Conservation (phyloP, 2,888 invertebrate species). For the Carabus problematicus region DNA sequence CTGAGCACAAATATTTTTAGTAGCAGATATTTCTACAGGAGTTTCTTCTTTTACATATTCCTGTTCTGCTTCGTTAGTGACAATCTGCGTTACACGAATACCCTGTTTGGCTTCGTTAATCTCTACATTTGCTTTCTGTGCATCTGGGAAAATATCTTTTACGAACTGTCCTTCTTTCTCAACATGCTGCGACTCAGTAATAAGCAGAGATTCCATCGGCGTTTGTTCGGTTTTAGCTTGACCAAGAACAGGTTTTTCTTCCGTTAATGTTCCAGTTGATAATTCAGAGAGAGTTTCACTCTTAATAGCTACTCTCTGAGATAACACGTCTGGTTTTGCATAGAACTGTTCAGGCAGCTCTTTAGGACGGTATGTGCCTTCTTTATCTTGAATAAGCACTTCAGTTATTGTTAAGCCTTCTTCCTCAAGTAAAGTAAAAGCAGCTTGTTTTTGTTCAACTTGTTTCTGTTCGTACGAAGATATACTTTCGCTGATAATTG, state of each 20-base stretch:
- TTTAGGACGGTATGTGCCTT: constrained; percentile 57
- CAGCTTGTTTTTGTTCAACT: constrained; percentile 59
- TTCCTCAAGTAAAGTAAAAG: constrained; percentile 56
- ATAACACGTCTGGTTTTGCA: constrained; percentile 59
- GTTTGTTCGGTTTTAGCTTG: constrained; percentile 61
- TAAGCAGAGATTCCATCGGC: constrained; percentile 63
- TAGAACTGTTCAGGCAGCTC: constrained; percentile 56
- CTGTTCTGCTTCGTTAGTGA: constrained; percentile 60
- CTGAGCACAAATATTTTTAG: constrained; percentile 58
- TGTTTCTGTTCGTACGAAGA: constrained; percentile 56
- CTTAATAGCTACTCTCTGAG: constrained; percentile 61
- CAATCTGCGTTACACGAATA: constrained; percentile 58
- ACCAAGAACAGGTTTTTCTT: constrained; percentile 55
- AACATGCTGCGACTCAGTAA: constrained; percentile 61
- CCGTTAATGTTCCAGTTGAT: constrained; percentile 50
- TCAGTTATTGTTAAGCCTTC: constrained; percentile 63
- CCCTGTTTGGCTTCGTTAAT: constrained; percentile 54
- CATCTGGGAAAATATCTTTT: constrained; percentile 52
- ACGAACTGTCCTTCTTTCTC: constrained; percentile 61
- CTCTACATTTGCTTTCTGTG: constrained; percentile 54
- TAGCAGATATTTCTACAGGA: constrained; percentile 57
- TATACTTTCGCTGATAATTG: constrained; percentile 64
- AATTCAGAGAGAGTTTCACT: constrained; percentile 61
- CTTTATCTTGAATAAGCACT: constrained; percentile 61
- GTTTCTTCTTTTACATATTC: constrained; percentile 55